phyloP scores from a whole-genome alignment of 2,113 vertebrate genomes.

The Chloroceryle aenea region DNA sequence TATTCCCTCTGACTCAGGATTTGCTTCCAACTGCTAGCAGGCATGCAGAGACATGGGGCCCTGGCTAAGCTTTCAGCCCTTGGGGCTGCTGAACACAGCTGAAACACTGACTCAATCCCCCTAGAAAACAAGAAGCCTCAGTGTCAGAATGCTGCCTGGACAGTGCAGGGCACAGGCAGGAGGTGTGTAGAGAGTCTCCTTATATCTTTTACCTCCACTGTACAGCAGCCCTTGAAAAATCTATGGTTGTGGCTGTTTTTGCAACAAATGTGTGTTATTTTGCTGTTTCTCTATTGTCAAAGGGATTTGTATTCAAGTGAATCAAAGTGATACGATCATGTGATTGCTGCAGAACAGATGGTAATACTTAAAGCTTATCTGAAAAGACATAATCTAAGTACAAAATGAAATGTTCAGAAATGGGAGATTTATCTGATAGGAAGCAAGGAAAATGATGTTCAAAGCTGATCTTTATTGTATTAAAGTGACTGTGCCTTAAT shows the following conservation, averaged over 20 bases:
- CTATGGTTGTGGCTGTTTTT: not conserved
- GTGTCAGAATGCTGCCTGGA: not conserved
- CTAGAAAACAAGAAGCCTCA: not conserved
- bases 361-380: conserved; percentile 62
- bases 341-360: conserved; percentile 63
- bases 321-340: conserved; percentile 46
- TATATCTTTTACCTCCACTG: not conserved
- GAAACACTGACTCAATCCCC: conserved; percentile 28
- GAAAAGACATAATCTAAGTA: conserved; percentile 59
- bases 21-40: conserved; percentile 49
- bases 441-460: conserved; percentile 1
- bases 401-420: conserved; percentile 61
- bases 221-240: not conserved
- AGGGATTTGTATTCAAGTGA: conserved; percentile 23
- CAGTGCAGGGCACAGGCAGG: not conserved
- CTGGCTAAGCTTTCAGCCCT: conserved; percentile 12
- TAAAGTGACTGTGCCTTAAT: conserved; percentile 49
- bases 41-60: conserved; percentile 57
- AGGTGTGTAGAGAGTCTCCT: not conserved
- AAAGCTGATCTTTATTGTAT: conserved; percentile 37
- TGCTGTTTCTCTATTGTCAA: not conserved
- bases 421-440: conserved; percentile 42
- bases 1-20: conserved; percentile 31
- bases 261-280: not conserved
- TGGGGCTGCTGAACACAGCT: conserved; percentile 44